phyloP scores from a whole-genome alignment of 1,140 invertebrate genomes.

The Aphaenogaster ashmeadi region DNA sequence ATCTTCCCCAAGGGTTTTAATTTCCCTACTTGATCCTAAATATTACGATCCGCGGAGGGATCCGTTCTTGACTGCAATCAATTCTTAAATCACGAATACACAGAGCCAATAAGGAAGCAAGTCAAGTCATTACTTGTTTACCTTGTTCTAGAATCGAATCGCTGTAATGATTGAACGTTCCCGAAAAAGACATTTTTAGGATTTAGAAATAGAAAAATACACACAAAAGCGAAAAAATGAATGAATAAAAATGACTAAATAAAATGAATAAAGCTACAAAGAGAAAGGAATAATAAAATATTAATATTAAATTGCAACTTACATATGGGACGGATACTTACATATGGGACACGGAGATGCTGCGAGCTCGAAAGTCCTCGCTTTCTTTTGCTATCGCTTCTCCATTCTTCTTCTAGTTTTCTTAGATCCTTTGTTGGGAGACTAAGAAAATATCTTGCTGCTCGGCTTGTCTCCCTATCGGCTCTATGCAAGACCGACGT shows the following conservation, averaged over 20 bases:
- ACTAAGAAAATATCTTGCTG: constrained; percentile 34
- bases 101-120: constrained; percentile 18
- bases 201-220: neutral
- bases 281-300: neutral
- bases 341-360: neutral
- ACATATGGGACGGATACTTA: neutral
- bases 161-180: neutral
- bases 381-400: constrained; percentile 12
- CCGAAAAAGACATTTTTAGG: neutral
- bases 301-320: neutral
- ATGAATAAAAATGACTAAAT: constrained; percentile 1
- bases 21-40: constrained; percentile 1
- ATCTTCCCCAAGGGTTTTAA: neutral
- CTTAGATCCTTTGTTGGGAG: constrained; percentile 26
- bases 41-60: neutral
- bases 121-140: constrained; percentile 18
- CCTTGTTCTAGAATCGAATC: neutral
- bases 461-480: constrained; percentile 25
- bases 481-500: constrained; percentile 19
- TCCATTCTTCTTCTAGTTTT: neutral
- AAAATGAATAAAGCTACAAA: too few relatives aligned
- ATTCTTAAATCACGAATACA: constrained; percentile 1
- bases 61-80: neutral
- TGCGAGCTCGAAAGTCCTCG: neutral
- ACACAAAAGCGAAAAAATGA: neutral